Conservation (phyloP, 2,888 invertebrate genomes). For the Diloba caeruleocephala region DNA sequence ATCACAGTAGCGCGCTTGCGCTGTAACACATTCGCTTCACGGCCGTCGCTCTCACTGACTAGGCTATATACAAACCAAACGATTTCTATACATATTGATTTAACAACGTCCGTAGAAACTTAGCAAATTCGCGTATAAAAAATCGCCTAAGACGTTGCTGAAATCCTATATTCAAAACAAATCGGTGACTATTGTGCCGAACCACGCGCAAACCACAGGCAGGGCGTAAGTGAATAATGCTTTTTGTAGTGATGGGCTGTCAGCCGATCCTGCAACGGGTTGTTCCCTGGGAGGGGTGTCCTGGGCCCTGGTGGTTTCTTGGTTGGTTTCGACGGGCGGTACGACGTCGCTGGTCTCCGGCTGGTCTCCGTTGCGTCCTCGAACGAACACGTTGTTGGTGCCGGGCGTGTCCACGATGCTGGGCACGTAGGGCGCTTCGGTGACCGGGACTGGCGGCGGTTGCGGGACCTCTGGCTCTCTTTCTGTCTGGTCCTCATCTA, state of each 20-base stretch:
- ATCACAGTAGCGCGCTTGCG: constrained; percentile 78
- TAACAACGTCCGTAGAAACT: constrained; percentile 25
- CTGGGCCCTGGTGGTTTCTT: constrained; percentile 85
- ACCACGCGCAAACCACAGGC: constrained; percentile 95
- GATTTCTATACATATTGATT: constrained; percentile 45
- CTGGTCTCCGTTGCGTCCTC: constrained; percentile 47
- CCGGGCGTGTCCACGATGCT: constrained; percentile 65
- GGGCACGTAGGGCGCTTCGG: constrained; percentile 69
- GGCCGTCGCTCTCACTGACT: constrained; percentile 75
- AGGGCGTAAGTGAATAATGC: constrained; percentile 93
- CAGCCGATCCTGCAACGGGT: constrained; percentile 93
- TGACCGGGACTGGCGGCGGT: constrained; percentile 50
- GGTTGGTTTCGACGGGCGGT: constrained; percentile 41
- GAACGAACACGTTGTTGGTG: constrained; percentile 69
- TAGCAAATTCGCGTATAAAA: constrained; percentile 5
- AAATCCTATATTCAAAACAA: constrained; percentile 90
- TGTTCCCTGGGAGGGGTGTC: constrained; percentile 92
- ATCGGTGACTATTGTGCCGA: constrained; percentile 94
- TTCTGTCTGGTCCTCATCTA: constrained; percentile 63
- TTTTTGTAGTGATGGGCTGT: constrained; percentile 87
- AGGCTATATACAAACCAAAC: constrained; percentile 68
- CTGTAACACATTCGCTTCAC: constrained; percentile 54
- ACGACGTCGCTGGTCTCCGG: constrained; percentile 8
- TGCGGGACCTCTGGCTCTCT: constrained; percentile 48
- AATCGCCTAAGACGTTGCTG: constrained; percentile 3